Base-by-base conservation (phyloP, 2,888 invertebrate species). In the Cryptocephalus primarius region DNA sequence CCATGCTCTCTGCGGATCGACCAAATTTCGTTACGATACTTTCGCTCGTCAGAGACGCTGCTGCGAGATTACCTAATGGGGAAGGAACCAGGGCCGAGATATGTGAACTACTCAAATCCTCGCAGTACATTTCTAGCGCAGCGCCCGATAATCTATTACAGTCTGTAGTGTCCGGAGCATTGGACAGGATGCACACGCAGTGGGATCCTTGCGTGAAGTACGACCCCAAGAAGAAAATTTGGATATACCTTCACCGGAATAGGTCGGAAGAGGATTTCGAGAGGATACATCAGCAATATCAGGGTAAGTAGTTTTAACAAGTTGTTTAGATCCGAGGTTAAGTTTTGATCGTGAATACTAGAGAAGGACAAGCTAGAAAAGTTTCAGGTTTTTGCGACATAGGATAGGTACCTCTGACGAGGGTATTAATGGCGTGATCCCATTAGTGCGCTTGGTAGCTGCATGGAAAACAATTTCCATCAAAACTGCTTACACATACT, bases 141-240 rank as follows among this genome's bases (percentile, higher is more conserved):
- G 71, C 71, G 3, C 65, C 69, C 1, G 85, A 86, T 56, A 82
- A 80, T 55, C 76, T 83, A 43, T 66, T 88, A 22, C 82, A 90
- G 57, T 85, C 85, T 2, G 89, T 91, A 0, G 87, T 95, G 0
- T 90, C 91, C 49, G 88, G 92, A 1, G 92, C 93, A 0, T 69
- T 96, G 41, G 95, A 96, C 64, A 75, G 93, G 12, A 79, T 96
- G 65, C 88, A 93, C 60, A 87, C 86, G 9, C 88, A 94, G 55
- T 82, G 84, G 46, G 95, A 95, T 71, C 94, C 95, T 0, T 89
- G 93, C 60, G 93, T 95, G 1, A 87, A 90, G 60, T 95, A 93
- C 64, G 93, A 95, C 67, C 85, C 88, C 1, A 83, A 88, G 59
- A 79, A 89, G 4, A 93, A 94, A 60, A 81, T 91, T 32, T 96